A percentile compares a stretch with the other conserved stretches of the same genome.
phyloP scores from a whole-genome alignment of 1,140 invertebrate genomes.

The Drosophila cardini region DNA sequence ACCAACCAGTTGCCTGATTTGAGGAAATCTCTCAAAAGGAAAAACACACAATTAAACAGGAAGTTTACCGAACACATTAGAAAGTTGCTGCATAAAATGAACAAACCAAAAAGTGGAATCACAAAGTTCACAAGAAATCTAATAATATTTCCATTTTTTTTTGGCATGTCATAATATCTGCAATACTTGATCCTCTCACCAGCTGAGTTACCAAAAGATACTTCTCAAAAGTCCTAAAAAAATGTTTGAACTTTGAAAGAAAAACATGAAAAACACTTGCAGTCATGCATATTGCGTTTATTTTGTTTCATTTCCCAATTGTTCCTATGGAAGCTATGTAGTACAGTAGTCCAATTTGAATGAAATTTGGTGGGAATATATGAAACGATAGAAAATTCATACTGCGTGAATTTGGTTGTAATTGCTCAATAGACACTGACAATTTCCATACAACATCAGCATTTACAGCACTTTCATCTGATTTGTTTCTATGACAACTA shows the following conservation, averaged over 20 bases:
- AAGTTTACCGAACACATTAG: constrained; percentile 32
- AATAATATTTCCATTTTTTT: not conserved
- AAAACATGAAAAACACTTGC: too few relatives aligned
- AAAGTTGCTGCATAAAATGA: constrained; percentile 34
- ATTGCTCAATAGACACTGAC: too few relatives aligned
- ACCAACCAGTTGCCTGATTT: constrained; percentile 31
- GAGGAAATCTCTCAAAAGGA: constrained; percentile 27
- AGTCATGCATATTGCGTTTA: too few relatives aligned
- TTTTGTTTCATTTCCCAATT: too few relatives aligned
- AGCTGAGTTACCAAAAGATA: not conserved
- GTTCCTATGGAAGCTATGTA: too few relatives aligned
- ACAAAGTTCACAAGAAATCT: not conserved
- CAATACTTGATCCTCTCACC: not conserved
- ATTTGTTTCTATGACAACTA: too few relatives aligned
- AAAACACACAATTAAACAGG: constrained; percentile 27
- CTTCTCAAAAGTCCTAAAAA: not conserved
- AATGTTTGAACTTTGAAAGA: not conserved
- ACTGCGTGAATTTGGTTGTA: too few relatives aligned
- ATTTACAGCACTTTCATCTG: too few relatives aligned
- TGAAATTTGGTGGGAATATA: too few relatives aligned
- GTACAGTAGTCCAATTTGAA: too few relatives aligned
- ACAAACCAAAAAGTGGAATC: not conserved
- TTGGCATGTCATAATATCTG: not conserved
- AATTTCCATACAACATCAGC: too few relatives aligned
- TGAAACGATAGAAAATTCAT: too few relatives aligned